These are phyloP conservation scores for Branchellion lobata DNA, from an alignment of 2,888 invertebrate genomes.

Conservation along the genomic window DNA sequence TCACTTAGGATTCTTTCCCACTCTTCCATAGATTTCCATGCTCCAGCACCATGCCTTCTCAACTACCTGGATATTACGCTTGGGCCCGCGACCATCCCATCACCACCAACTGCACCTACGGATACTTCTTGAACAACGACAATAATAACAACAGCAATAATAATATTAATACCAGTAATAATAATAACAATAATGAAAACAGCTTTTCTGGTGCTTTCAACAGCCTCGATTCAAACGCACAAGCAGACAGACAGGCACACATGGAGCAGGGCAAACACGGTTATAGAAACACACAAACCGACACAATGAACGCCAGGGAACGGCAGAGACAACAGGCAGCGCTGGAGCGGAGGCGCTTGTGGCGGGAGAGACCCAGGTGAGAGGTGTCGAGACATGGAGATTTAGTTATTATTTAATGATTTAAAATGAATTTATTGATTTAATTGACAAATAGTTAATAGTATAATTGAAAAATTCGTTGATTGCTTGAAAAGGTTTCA, in stretches of 20 bases:
- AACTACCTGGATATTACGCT: conserved; percentile 47
- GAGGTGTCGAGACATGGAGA: background rate
- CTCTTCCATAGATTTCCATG: too few species aligned
- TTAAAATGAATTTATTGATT: too few species aligned
- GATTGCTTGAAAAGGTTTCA: too few species aligned
- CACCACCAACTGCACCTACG: conserved; percentile 51
- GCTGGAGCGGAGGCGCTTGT: background rate
- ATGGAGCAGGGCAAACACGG: background rate
- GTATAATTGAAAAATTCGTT: too few species aligned
- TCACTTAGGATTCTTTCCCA: too few species aligned
- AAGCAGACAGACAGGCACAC: background rate
- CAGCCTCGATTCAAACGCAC: background rate
- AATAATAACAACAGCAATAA: background rate
- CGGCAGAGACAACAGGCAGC: background rate
- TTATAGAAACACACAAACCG: background rate
- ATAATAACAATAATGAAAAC: background rate
- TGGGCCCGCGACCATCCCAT: conserved; percentile 49
- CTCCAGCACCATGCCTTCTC: conserved; percentile 7
- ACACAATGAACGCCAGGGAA: background rate
- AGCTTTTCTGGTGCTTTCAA: background rate
- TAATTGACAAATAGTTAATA: too few species aligned
- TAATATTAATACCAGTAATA: background rate
- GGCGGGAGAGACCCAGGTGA: background rate
- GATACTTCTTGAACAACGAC: conserved; percentile 35
- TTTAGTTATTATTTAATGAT: too few species aligned